phyloP scores from a whole-genome alignment of 35 echinoderm and acorn worm species.

The Hemicentrotus pulcherrimus region DNA sequence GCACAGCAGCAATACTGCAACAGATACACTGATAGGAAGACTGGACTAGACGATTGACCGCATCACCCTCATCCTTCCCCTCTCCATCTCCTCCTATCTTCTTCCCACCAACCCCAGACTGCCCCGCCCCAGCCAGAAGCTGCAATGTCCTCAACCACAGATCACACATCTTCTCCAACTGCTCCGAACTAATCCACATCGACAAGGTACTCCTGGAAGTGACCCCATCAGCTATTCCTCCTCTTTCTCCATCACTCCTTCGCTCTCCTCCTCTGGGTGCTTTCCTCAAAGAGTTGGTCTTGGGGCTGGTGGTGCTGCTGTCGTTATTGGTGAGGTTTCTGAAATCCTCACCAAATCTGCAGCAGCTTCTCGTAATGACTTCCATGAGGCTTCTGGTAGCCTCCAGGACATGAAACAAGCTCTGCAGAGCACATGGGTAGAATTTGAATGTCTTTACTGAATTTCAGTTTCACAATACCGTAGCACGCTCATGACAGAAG shows the following conservation, averaged over 20 bases:
- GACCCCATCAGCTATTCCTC: not conserved
- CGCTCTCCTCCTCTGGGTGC: not conserved
- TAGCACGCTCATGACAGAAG: too few relatives aligned
- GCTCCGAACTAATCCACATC: conserved; percentile 49
- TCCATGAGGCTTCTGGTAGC: conserved; percentile 39
- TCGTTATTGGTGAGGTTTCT: not conserved
- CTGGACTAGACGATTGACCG: not conserved
- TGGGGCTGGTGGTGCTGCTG: not conserved
- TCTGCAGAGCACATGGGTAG: conserved; percentile 15
- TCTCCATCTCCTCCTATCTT: conserved; percentile 36
- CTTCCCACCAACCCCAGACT: not conserved
- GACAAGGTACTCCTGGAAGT: not conserved
- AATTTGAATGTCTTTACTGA: not conserved
- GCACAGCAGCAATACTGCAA: conserved; percentile 52
- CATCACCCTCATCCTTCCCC: conserved; percentile 1
- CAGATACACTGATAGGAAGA: conserved; percentile 46
- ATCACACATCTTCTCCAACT: conserved; percentile 41
- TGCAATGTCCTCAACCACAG: conserved; percentile 45
- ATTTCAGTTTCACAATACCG: too few relatives aligned
- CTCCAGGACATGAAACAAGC: conserved; percentile 38
- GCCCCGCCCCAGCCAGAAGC: not conserved
- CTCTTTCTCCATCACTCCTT: not conserved
- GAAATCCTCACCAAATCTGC: not conserved
- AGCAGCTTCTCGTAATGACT: conserved; percentile 42
- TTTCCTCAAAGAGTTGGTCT: not conserved